Evolutionary conservation across 1,140 invertebrate genomes (phyloP), one percentile per base, ranked within the genome.

Genomic region (Apis laboriosa): DNA sequence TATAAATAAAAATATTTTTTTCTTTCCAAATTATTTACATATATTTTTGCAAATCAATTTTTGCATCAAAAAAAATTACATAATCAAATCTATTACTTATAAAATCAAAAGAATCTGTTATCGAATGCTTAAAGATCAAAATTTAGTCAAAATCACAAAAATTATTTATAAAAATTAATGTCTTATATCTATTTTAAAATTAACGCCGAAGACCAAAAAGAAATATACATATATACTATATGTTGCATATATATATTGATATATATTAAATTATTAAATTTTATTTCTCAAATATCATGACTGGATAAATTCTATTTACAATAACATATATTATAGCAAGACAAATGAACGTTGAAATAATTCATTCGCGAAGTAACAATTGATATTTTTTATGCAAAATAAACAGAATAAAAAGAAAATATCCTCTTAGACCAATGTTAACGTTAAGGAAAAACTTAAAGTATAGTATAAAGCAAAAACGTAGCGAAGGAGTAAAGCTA

Each of bases 341-440:
- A 53, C 34, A 73, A 19, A 70, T 81, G 84, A 75, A 0, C 66
- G 58, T 68, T 63, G 43, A 43, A 21, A 71, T 60, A 78, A 86
- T 87, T 76, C 61, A 72, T 49, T 79, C 76, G 66, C 49, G 3
- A 58, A 83, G 58, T 58, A 58, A 43, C 66, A 73, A 64, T 81
- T 79, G 63, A 77, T 88, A 89, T 89, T 84, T 89, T 88, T 84
- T 89, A 86, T 72, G 81, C 79, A 78, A 86, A 61, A 56, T 58
- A 60, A 43, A 43, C 34, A 43, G 34, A 43, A 4, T 43, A 43
- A 43, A 43, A 43, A 43, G 34, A 43, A 81, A 61, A 61, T 74
- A 86, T 55, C 75, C 86, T 87, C 60, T 81, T 89, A 89, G 88
- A 89, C 88, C 88, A 89, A 89, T 87, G 87, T 87, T 81, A 87